Conservation (phyloP, 30 jellyfish, hydroid and myxozoan species). For the Phacellophora camtschatica region DNA sequence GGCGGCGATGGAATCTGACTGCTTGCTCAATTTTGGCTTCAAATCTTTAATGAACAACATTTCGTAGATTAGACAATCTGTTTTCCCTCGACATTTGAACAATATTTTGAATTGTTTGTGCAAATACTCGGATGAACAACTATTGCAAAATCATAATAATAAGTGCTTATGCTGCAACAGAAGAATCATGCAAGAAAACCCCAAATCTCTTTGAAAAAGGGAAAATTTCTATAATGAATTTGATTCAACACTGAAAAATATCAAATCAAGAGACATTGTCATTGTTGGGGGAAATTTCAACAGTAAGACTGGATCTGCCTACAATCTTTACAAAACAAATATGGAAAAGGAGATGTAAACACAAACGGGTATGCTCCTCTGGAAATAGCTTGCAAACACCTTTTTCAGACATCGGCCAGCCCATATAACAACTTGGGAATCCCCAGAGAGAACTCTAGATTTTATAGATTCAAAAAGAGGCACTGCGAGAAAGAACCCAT, state of each 20-base stretch:
- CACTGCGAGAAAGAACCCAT: slow-evolving; percentile 1
- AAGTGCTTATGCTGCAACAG: slow-evolving; percentile 9
- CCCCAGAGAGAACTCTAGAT: not conserved
- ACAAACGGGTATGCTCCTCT: not conserved
- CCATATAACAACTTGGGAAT: slow-evolving; percentile 19
- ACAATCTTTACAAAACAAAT: not conserved
- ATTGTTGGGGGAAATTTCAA: slow-evolving; percentile 11
- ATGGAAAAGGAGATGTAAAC: not conserved
- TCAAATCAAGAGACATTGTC: slow-evolving; percentile 3
- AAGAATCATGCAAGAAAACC: not conserved
- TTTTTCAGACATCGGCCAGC: not conserved
- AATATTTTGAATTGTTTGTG: no score
- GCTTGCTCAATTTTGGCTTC: no score
- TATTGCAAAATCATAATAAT: not conserved
- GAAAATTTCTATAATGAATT: not conserved
- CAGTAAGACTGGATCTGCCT: not conserved
- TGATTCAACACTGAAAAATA: not conserved
- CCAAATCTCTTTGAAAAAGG: not conserved
- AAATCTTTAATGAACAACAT: no score
- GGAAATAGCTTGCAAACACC: not conserved
- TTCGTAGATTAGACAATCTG: no score
- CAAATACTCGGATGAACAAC: no score
- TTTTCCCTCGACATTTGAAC: no score
- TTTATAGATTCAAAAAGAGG: not conserved
- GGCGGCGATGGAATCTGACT: no score